phyloP scores from a whole-genome alignment of 2,797 vertebrate species.

The Gymnodraco acuticeps region DNA sequence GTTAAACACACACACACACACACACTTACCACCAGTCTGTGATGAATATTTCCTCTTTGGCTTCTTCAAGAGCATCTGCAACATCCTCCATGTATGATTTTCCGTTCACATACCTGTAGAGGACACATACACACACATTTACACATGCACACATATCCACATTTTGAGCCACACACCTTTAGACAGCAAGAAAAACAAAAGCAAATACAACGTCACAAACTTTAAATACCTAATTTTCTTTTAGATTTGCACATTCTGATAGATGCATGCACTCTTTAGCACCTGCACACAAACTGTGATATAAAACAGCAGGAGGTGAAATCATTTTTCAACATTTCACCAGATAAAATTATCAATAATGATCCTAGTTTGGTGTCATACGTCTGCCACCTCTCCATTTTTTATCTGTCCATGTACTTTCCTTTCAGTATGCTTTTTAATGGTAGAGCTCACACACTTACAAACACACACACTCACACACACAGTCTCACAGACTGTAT shows the following conservation, averaged over 20 bases:
- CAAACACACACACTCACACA: slow-evolving; percentile 36
- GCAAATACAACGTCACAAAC: too few species aligned
- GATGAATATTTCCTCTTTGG: slow-evolving; percentile 98
- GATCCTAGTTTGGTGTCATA: too few species aligned
- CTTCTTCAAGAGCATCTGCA: slow-evolving; percentile 94
- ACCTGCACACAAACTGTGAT: too few species aligned
- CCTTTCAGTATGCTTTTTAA: slow-evolving; percentile 12
- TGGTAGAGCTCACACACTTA: not conserved
- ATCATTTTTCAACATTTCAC: too few species aligned
- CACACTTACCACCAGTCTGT: slow-evolving; percentile 95
- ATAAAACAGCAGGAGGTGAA: too few species aligned
- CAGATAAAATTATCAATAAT: too few species aligned
- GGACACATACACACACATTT: slow-evolving; percentile 13
- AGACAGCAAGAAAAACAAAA: too few species aligned
- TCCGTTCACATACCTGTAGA: slow-evolving; percentile 95
- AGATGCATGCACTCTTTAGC: too few species aligned
- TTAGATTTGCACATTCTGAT: too few species aligned
- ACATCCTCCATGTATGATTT: slow-evolving; percentile 97
- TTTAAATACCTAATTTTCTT: too few species aligned
- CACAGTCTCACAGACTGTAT: slow-evolving; percentile 59
- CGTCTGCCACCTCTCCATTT: slow-evolving; percentile 11
- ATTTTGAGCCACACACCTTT: slow-evolving; percentile 4
- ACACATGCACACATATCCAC: slow-evolving; percentile 29
- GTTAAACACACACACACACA: slow-evolving; percentile 28
- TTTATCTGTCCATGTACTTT: slow-evolving; percentile 24